These are phyloP conservation scores for Microchirus variegatus DNA, from an alignment of 2,797 vertebrate genomes.

Conservation along the genomic window DNA sequence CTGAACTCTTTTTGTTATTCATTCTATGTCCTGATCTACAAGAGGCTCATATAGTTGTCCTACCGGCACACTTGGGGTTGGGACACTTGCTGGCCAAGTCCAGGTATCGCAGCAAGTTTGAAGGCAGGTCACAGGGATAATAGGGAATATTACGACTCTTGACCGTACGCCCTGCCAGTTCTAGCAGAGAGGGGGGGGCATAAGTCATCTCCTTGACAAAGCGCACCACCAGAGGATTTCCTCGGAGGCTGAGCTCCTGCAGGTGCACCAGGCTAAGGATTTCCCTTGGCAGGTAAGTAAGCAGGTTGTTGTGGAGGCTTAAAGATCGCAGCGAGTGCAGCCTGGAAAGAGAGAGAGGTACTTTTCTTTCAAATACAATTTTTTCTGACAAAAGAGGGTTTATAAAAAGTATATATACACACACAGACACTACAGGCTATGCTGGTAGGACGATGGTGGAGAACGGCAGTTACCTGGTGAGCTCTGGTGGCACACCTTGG, in stretches of 20 bases:
- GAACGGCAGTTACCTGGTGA: constrained; percentile 85
- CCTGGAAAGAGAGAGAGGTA: constrained; percentile 66
- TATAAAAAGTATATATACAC: background rate
- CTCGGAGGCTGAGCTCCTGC: constrained; percentile 95
- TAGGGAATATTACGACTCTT: constrained; percentile 92
- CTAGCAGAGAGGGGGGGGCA: constrained; percentile 92
- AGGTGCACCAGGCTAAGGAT: constrained; percentile 95
- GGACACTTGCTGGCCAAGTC: constrained; percentile 97
- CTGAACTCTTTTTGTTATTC: too few species aligned
- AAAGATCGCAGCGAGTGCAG: constrained; percentile 94
- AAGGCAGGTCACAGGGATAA: constrained; percentile 85
- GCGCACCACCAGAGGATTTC: constrained; percentile 96
- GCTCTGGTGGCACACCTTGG: constrained; percentile 95
- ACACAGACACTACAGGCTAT: too few species aligned
- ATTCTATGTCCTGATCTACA: too few species aligned
- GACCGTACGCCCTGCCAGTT: constrained; percentile 91
- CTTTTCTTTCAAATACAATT: background rate
- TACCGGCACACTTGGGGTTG: constrained; percentile 97
- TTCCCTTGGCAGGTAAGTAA: constrained; percentile 96
- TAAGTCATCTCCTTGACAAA: constrained; percentile 97
- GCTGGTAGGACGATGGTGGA: background rate
- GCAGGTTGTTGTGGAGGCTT: constrained; percentile 97
- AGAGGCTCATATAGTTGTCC: constrained; percentile 33
- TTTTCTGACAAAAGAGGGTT: too few species aligned
- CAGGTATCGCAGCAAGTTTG: constrained; percentile 88